These are phyloP conservation scores for Ptychadena robeensis DNA, from an alignment of 2,797 vertebrate genomes.

Conservation along the genomic window DNA sequence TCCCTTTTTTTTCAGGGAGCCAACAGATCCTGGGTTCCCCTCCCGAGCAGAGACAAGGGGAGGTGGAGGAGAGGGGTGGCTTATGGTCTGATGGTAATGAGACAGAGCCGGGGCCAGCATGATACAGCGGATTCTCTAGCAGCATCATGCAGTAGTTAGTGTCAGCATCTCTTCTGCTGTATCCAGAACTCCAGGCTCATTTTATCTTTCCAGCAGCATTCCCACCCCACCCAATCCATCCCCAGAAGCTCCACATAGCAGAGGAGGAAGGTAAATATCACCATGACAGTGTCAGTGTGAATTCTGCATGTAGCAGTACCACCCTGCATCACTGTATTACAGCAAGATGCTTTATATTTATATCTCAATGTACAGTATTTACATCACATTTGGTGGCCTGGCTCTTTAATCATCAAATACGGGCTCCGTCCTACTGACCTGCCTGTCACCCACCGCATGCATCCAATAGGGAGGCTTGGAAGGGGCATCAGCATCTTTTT, in stretches of 20 bases:
- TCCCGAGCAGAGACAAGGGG: conserved; percentile 43
- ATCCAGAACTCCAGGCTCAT: conserved; percentile 43
- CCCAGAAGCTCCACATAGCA: conserved; percentile 21
- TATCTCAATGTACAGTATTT: neutral
- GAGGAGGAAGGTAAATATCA: conserved; percentile 51
- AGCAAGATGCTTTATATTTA: neutral
- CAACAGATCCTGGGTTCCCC: conserved; percentile 27
- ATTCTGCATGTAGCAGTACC: neutral
- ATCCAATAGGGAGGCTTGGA: neutral
- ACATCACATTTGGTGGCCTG: neutral
- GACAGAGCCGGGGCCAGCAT: conserved; percentile 52
- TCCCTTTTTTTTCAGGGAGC: conserved; percentile 4
- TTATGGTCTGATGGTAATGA: conserved; percentile 58
- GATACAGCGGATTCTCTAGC: conserved; percentile 58
- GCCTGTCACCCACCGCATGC: neutral
- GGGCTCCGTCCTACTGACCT: neutral
- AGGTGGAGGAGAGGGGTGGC: conserved; percentile 40
- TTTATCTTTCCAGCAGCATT: neutral
- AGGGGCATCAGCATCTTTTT: neutral
- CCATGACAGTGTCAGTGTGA: neutral
- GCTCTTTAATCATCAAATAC: neutral
- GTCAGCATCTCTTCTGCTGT: conserved; percentile 55
- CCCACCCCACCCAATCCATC: conserved; percentile 39
- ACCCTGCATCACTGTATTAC: neutral
- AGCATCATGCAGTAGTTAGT: conserved; percentile 56